Percentiles rank a stretch among this genome's conserved stretches.
Conservation (phyloP, 2,888 invertebrate species). For the Cryptus armator region DNA sequence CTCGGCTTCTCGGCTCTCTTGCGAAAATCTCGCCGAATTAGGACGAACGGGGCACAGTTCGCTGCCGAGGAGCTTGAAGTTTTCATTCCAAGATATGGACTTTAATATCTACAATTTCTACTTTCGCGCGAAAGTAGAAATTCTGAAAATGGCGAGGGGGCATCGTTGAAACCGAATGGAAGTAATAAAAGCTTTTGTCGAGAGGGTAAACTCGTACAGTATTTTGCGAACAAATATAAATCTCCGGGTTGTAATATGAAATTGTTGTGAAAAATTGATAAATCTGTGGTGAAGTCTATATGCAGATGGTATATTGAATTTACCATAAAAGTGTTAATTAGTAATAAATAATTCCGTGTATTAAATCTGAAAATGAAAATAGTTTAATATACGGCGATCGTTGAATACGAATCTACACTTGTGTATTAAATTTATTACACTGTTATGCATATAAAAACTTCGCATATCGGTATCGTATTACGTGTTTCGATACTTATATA, state of each 20-base stretch:
- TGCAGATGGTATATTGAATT: neutral
- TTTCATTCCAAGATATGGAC: conserved; percentile 49
- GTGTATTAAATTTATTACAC: too few species aligned
- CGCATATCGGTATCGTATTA: neutral
- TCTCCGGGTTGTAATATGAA: neutral
- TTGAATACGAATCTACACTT: too few species aligned
- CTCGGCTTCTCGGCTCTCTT: conserved; percentile 2
- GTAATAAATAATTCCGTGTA: too few species aligned
- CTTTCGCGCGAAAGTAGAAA: conserved; percentile 4
- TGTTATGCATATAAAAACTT: neutral
- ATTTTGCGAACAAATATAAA: neutral
- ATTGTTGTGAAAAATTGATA: neutral
- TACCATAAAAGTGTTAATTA: too few species aligned
- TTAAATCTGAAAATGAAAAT: too few species aligned
- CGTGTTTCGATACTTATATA: neutral
- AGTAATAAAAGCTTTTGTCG: neutral
- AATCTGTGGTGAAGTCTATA: neutral
- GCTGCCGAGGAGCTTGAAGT: conserved; percentile 47
- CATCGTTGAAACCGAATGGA: neutral
- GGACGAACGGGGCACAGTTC: conserved; percentile 32
- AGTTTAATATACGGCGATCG: too few species aligned
- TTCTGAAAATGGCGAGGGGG: neutral
- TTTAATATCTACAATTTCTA: conserved; percentile 20
- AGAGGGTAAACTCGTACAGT: neutral
- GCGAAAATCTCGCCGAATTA: conserved; percentile 29